Evolutionary conservation across 2,888 invertebrate genomes (phyloP), one percentile per base, ranked within the genome.

Genomic region (Alviniconcha strummeri): DNA sequence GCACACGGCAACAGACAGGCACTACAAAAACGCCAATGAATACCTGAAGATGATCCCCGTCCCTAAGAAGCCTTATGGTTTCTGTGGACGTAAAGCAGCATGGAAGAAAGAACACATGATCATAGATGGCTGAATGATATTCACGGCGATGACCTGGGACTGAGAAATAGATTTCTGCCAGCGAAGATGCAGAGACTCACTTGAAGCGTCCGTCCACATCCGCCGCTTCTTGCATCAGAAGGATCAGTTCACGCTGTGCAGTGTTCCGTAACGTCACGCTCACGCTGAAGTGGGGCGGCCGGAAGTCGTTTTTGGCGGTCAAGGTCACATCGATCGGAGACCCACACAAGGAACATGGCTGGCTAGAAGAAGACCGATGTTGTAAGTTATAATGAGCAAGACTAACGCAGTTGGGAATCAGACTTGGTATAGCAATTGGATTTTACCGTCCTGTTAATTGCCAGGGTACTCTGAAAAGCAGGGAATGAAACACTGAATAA

Each of bases 151-250:
- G n/a, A n/a, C n/a, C n/a, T n/a, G n/a, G n/a, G n/a, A n/a, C n/a
- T n/a, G n/a, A n/a, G n/a, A n/a, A n/a, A n/a, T n/a, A n/a, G n/a
- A n/a, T 36, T 36, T 3, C 36, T 36, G 36, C 36, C 36, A 36
- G 36, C 36, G 36, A 36, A 36, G 36, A 36, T 36, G 36, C 36
- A 36, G 36, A 52, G 15, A 17, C 75, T 11, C 15, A 76, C 76
- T 76, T 76, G 19, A 76, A 76, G 57, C 76, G 76, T 56, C 76
- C 76, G n/a, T 76, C 76, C 19, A n/a, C 55, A 4, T 76, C 57
- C 6, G 76, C 76, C 0, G 76, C 76, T 15, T 76, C 76, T 19
- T 76, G 76, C 56, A 76, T 13, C 56, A 76, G 76, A 57, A 55
- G 57, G 76, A 81, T 67, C 57, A 82, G 17, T 19, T 76, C 76